phyloP scores from a whole-genome alignment of 2,888 invertebrate genomes.

The Peribatodes rhomboidaria region DNA sequence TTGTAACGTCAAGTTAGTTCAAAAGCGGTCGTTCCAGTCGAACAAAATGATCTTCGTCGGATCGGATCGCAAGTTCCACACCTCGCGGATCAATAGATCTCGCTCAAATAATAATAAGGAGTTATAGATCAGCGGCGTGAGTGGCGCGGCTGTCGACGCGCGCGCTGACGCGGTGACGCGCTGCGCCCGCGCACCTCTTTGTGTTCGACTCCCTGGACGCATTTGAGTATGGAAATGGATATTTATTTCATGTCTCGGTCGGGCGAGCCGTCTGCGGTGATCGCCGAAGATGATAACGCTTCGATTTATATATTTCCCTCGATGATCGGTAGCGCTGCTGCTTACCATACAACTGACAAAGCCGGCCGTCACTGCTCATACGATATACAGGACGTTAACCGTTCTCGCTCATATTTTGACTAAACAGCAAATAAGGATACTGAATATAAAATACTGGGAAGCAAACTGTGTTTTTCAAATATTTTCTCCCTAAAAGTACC shows the following conservation, averaged over 20 bases:
- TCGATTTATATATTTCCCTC: constrained; percentile 84
- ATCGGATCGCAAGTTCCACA: constrained; percentile 81
- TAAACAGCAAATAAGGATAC: constrained; percentile 1
- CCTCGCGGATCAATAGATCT: constrained; percentile 85
- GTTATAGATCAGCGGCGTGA: constrained; percentile 81
- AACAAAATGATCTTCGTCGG: constrained; percentile 84
- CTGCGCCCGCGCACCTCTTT: constrained; percentile 60
- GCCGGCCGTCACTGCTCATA: constrained; percentile 57
- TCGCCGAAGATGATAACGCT: constrained; percentile 82
- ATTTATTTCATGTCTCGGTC: constrained; percentile 80
- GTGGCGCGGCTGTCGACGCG: constrained; percentile 56
- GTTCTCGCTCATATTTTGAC: constrained; percentile 45
- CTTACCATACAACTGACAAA: constrained; percentile 76
- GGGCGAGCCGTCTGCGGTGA: constrained; percentile 76
- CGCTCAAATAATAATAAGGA: constrained; percentile 86
- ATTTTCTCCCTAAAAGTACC: no score
- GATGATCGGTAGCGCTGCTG: constrained; percentile 81
- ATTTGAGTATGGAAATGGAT: constrained; percentile 84
- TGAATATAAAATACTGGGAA: neutral
- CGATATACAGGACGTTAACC: constrained; percentile 59
- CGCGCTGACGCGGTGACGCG: constrained; percentile 60
- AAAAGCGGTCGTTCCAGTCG: constrained; percentile 83
- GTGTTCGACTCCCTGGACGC: constrained; percentile 63
- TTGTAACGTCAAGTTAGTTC: constrained; percentile 86
- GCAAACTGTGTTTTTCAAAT: neutral